phyloP scores from a whole-genome alignment of 2,888 invertebrate species.

The Nephrocerus scutellatus region DNA sequence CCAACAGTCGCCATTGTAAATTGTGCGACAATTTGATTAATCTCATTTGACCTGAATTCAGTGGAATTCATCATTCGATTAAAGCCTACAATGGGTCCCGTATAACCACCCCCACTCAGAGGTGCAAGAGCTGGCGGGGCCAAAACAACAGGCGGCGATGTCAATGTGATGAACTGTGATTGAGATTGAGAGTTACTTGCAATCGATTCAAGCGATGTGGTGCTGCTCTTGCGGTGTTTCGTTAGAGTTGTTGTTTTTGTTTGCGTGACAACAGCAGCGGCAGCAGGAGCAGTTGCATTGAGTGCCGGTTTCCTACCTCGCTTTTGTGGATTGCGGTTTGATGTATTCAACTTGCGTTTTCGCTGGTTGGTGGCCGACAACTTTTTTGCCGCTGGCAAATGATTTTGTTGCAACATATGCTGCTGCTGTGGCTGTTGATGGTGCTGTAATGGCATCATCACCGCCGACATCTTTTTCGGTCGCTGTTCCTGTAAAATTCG shows the following conservation, averaged over 20 bases:
- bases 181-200: conserved; percentile 40
- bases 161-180: too few species aligned
- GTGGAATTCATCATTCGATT: conserved; percentile 25
- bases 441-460: conserved; percentile 1
- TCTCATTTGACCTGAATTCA: conserved; percentile 34
- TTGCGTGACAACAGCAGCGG: conserved; percentile 30
- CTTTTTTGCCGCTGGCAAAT: background rate
- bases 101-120: conserved; percentile 28
- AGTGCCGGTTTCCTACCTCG: conserved; percentile 50
- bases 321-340: conserved; percentile 47
- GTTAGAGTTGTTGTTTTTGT: too few species aligned
- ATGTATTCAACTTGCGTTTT: conserved; percentile 32
- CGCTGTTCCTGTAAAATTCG: conserved; percentile 65
- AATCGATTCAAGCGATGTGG: conserved; percentile 43
- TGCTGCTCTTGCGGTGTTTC: conserved; percentile 41
- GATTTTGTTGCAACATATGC: conserved; percentile 1
- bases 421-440: conserved; percentile 30
- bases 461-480: conserved; percentile 54
- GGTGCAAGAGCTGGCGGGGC: conserved; percentile 34
- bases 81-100: too few species aligned
- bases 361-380: conserved; percentile 18
- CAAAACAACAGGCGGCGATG: conserved; percentile 18
- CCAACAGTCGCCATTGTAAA: conserved; percentile 23
- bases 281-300: conserved; percentile 19
- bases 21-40: conserved; percentile 34